Percentiles rank a stretch among this genome's conserved stretches.
Conservation (phyloP, 2,888 invertebrate genomes). For the Paralinhomoeus sp. region DNA sequence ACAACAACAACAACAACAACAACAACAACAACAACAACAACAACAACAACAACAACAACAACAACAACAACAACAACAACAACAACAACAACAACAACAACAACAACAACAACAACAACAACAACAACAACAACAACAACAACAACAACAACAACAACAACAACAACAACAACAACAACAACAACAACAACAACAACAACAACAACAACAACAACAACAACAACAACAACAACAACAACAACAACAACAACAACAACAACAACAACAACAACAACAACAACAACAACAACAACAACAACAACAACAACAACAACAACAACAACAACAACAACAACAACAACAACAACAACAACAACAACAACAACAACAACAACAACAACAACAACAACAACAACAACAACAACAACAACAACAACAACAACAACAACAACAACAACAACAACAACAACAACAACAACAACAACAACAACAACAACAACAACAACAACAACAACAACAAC, state of each 20-base stretch:
- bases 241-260: background rate
- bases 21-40: background rate
- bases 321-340: background rate
- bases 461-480: background rate
- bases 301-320: slow-evolving; percentile 1
- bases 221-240: slow-evolving; percentile 1
- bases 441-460: background rate
- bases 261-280: background rate
- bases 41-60: background rate
- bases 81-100: slow-evolving; percentile 18
- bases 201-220: background rate
- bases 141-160: slow-evolving; percentile 1
- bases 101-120: slow-evolving; percentile 5
- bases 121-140: slow-evolving; percentile 1
- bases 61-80: slow-evolving; percentile 40
- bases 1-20: background rate
- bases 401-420: background rate
- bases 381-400: background rate
- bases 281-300: background rate
- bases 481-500: slow-evolving; percentile 2
- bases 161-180: background rate
- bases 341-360: background rate
- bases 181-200: slow-evolving; percentile 1
- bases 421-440: slow-evolving; percentile 2
- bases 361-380: background rate